phyloP scores from a whole-genome alignment of 2,888 invertebrate genomes.

The Lepeophtheirus nordmannii region DNA sequence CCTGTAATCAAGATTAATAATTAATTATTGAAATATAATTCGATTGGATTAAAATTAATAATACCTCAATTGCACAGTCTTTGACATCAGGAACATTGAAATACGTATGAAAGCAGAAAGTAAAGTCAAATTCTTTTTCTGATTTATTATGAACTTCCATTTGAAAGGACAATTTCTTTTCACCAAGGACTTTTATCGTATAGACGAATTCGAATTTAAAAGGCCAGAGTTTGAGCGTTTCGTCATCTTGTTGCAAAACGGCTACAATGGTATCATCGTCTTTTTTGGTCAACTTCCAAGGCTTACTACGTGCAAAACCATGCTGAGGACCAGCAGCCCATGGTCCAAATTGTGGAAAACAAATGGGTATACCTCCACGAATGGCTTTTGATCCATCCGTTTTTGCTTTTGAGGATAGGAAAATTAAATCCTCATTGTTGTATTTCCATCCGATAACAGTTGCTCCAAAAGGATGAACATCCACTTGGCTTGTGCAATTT shows the following conservation, averaged over 20 bases:
- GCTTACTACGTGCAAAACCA: constrained; percentile 36
- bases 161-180: constrained; percentile 30
- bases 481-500: too few relatives aligned
- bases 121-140: constrained; percentile 30
- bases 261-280: too few relatives aligned
- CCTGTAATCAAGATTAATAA: too few relatives aligned
- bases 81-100: constrained; percentile 33
- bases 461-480: constrained; percentile 30
- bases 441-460: constrained; percentile 34
- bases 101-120: constrained; percentile 36
- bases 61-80: constrained; percentile 29
- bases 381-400: constrained; percentile 37
- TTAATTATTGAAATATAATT: too few relatives aligned
- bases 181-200: constrained; percentile 16
- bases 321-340: constrained; percentile 37
- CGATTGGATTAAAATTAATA: too few relatives aligned
- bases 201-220: constrained; percentile 25
- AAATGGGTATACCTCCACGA: constrained; percentile 32
- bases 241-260: constrained; percentile 33
- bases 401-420: constrained; percentile 34
- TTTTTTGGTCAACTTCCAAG: constrained; percentile 30
- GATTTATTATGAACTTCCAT: constrained; percentile 33
- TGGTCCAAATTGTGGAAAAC: constrained; percentile 35
- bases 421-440: constrained; percentile 32
- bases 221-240: constrained; percentile 33